Percentiles rank a stretch among this genome's conserved stretches.
These are phyloP conservation scores for Actinemys pallida DNA, from an alignment of 2,113 vertebrate genomes.

Conservation along the genomic window DNA sequence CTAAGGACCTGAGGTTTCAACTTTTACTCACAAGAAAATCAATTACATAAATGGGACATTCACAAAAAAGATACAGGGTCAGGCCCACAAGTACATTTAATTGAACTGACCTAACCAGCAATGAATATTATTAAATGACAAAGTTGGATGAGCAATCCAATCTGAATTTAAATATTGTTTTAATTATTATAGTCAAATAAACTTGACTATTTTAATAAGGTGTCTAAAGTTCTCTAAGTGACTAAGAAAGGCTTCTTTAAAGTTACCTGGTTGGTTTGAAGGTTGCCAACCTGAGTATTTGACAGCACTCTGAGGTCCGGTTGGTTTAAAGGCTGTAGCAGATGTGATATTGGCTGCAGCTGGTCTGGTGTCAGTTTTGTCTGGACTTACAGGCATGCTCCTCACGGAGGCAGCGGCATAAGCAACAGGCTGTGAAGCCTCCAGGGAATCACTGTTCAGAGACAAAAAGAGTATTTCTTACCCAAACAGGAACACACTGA, in stretches of 20 bases:
- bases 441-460: slow-evolving; percentile 77
- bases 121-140: background rate
- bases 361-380: slow-evolving; percentile 50
- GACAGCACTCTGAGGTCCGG: slow-evolving; percentile 46
- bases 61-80: background rate
- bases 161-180: background rate
- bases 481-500: background rate
- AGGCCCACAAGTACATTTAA: background rate
- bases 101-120: background rate
- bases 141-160: background rate
- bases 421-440: slow-evolving; percentile 68
- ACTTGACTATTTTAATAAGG: background rate
- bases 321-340: slow-evolving; percentile 59
- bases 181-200: background rate
- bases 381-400: slow-evolving; percentile 75
- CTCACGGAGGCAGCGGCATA: slow-evolving; percentile 67
- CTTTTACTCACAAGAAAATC: background rate
- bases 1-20: background rate
- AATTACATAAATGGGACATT: background rate
- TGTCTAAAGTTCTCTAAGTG: background rate
- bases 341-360: slow-evolving; percentile 27
- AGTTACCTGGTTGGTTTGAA: slow-evolving; percentile 79
- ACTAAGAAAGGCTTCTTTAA: background rate
- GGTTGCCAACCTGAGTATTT: slow-evolving; percentile 78
- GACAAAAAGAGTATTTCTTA: slow-evolving; percentile 35